phyloP scores from a whole-genome alignment of 2,888 invertebrate genomes.

The Alsophila aescularia region DNA sequence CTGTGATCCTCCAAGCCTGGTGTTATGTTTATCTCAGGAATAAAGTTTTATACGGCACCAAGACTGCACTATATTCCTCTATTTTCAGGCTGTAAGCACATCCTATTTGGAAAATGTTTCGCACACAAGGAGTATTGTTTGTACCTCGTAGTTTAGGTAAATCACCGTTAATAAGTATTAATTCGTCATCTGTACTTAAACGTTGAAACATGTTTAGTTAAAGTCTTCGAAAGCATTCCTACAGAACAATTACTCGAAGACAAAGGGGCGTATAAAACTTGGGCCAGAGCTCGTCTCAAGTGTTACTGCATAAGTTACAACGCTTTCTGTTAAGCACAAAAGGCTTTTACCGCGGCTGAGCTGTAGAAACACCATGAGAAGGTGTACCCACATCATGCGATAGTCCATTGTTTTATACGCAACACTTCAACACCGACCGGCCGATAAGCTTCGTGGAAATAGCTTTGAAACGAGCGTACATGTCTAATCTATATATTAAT shows the following conservation, averaged over 20 bases:
- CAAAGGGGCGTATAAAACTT: conserved; percentile 32
- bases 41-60: conserved; percentile 23
- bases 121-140: too few relatives aligned
- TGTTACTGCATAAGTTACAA: conserved; percentile 66
- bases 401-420: conserved; percentile 47
- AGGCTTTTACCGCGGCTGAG: conserved; percentile 54
- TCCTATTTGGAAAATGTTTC: neutral
- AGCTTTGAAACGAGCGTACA: neutral
- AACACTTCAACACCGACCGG: neutral
- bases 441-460: neutral
- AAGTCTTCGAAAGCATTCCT: too few relatives aligned
- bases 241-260: neutral
- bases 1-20: conserved; percentile 27
- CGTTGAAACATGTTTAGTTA: too few relatives aligned
- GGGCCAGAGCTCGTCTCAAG: conserved; percentile 46
- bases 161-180: too few relatives aligned
- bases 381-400: conserved; percentile 42
- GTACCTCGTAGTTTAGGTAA: too few relatives aligned
- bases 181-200: too few relatives aligned
- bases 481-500: too few relatives aligned
- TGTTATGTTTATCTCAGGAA: conserved; percentile 19
- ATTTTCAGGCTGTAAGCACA: conserved; percentile 15
- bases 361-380: conserved; percentile 23
- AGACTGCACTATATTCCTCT: conserved; percentile 12
- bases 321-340: conserved; percentile 68